phyloP scores from a whole-genome alignment of 2,113 vertebrate genomes.

The Saimiri boliviensis region DNA sequence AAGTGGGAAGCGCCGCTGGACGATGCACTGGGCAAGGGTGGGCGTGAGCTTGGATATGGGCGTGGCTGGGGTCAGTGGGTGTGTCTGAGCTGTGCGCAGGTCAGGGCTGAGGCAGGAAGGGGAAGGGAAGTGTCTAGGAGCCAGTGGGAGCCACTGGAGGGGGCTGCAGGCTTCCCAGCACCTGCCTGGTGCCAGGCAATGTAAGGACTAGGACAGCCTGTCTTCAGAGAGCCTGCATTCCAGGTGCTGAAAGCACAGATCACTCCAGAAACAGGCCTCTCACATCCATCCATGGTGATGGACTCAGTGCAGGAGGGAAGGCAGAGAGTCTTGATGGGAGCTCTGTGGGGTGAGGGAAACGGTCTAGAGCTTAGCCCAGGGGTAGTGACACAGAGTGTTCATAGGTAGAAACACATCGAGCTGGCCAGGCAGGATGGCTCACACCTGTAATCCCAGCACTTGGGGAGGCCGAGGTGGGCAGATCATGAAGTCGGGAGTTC shows the following conservation, averaged over 20 bases:
- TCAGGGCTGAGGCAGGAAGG: not conserved
- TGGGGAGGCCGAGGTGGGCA: too few species aligned
- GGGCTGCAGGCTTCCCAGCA: not conserved
- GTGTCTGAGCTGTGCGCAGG: rapidly evolving
- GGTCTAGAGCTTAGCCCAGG: not conserved
- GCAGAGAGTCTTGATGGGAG: not conserved
- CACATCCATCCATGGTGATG: not conserved
- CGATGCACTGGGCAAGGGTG: rapidly evolving
- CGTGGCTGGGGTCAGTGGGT: rapidly evolving
- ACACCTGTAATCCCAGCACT: too few species aligned
- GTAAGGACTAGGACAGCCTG: not conserved
- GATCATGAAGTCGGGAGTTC: too few species aligned
- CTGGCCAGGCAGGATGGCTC: too few species aligned
- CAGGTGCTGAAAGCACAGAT: not conserved
- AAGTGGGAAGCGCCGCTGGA: not conserved
- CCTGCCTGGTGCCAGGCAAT: not conserved
- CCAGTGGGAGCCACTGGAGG: not conserved
- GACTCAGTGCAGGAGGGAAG: not conserved
- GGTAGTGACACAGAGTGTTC: rapidly evolving
- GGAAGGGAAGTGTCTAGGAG: too few species aligned
- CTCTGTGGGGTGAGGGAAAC: not conserved
- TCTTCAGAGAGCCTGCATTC: not conserved
- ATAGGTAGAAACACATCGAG: rapidly evolving
- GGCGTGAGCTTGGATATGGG: not conserved
- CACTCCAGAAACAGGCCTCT: not conserved